phyloP scores from a whole-genome alignment of 2,888 invertebrate genomes.

The Athrips mouffetella region DNA sequence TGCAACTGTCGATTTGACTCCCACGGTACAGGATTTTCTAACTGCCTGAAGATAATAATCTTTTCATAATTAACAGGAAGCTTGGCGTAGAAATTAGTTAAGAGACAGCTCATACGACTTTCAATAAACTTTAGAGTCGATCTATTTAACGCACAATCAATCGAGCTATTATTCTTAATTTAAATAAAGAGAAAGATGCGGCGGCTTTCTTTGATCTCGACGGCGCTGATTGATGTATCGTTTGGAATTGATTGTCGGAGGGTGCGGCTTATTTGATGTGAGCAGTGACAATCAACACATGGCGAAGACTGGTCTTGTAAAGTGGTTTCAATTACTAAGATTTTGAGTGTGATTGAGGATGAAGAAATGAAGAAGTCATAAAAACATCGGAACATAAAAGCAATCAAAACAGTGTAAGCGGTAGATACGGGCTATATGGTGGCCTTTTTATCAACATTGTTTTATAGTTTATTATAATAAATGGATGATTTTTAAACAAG shows the following conservation, averaged over 20 bases:
- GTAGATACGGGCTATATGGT: too few relatives aligned
- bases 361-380: background rate
- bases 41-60: too few relatives aligned
- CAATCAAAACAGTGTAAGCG: background rate
- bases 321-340: slow-evolving; percentile 12
- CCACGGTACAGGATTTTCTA: too few relatives aligned
- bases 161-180: background rate
- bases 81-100: too few relatives aligned
- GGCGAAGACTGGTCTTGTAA: background rate
- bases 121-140: too few relatives aligned
- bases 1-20: too few relatives aligned
- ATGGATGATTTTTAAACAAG: background rate
- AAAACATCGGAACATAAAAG: background rate
- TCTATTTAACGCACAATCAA: background rate
- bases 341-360: slow-evolving; percentile 4
- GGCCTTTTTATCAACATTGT: too few relatives aligned
- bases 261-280: slow-evolving; percentile 10
- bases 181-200: background rate
- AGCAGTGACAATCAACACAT: slow-evolving; percentile 10
- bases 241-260: background rate
- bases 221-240: slow-evolving; percentile 4
- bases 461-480: background rate
- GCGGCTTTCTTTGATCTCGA: slow-evolving; percentile 5
- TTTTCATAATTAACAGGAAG: too few relatives aligned
- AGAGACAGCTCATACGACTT: too few relatives aligned